These are phyloP conservation scores for Dynastes maya DNA, from an alignment of 2,888 invertebrate species.

Conservation along the genomic window DNA sequence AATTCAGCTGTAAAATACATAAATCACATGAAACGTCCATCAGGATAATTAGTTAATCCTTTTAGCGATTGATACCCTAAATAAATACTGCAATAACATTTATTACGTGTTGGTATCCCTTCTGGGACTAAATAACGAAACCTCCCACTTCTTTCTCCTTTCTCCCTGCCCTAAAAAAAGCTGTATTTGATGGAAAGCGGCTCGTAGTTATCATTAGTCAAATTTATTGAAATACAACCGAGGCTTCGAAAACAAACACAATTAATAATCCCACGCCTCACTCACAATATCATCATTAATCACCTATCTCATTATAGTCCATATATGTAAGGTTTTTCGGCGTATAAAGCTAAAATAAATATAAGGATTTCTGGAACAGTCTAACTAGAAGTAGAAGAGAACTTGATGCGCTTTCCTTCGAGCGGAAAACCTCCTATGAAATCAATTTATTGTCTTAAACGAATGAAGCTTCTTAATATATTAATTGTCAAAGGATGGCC, in stretches of 20 bases:
- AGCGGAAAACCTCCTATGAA: conserved; percentile 10
- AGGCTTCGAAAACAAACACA: conserved; percentile 37
- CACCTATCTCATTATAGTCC: conserved; percentile 37
- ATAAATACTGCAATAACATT: conserved; percentile 41
- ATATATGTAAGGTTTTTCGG: conserved; percentile 34
- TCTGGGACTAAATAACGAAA: not conserved
- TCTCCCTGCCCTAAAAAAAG: not conserved
- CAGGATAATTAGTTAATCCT: conserved; percentile 42
- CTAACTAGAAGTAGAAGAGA: conserved; percentile 11
- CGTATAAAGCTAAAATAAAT: conserved; percentile 28
- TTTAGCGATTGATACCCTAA: conserved; percentile 26
- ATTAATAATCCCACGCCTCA: conserved; percentile 37
- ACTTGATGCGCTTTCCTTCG: conserved; percentile 1
- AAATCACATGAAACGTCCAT: conserved; percentile 34
- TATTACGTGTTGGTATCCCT: conserved; percentile 17
- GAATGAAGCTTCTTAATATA: conserved; percentile 14
- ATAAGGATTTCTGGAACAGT: not conserved
- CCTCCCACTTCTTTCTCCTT: too few species aligned
- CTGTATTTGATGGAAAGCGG: conserved; percentile 20
- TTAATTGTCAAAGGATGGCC: conserved; percentile 15
- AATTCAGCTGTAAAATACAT: conserved; percentile 33
- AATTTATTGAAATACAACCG: conserved; percentile 40
- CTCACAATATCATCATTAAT: conserved; percentile 42
- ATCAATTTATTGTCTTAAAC: conserved; percentile 30
- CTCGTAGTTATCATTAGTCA: conserved; percentile 40